These are phyloP conservation scores for Limnothrissa miodon DNA, from an alignment of 2,113 vertebrate species.

Conservation along the genomic window DNA sequence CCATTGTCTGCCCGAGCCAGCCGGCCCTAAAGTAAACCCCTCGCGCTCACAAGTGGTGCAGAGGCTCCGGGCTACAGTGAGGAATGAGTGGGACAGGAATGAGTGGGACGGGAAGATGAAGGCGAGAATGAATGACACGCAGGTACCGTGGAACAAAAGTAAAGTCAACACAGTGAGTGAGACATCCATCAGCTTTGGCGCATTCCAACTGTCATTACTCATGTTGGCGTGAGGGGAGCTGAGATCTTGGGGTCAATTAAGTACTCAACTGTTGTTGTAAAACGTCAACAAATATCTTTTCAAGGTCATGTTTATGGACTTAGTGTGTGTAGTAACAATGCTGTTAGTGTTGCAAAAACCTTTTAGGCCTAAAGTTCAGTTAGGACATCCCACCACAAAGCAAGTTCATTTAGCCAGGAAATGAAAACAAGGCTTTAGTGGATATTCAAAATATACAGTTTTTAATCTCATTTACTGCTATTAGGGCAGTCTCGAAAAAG, in stretches of 20 bases:
- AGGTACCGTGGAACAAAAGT: neutral
- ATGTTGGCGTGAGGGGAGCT: neutral
- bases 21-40: neutral
- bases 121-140: neutral
- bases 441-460: no score
- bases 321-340: neutral
- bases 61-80: neutral
- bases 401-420: no score
- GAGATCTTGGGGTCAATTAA: neutral
- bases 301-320: neutral
- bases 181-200: neutral
- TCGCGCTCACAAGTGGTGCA: neutral
- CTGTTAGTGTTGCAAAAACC: neutral
- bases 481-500: no score
- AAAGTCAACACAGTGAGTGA: neutral
- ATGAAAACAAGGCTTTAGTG: no score
- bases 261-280: neutral
- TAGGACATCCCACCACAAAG: no score
- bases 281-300: neutral
- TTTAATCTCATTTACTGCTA: no score
- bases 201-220: neutral
- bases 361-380: no score
- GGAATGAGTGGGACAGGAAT: neutral
- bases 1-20: constrained; percentile 24
- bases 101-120: neutral